Evolutionary conservation across 2,113 vertebrate genomes (phyloP).

Genomic region (Cranoglanis bouderius): DNA sequence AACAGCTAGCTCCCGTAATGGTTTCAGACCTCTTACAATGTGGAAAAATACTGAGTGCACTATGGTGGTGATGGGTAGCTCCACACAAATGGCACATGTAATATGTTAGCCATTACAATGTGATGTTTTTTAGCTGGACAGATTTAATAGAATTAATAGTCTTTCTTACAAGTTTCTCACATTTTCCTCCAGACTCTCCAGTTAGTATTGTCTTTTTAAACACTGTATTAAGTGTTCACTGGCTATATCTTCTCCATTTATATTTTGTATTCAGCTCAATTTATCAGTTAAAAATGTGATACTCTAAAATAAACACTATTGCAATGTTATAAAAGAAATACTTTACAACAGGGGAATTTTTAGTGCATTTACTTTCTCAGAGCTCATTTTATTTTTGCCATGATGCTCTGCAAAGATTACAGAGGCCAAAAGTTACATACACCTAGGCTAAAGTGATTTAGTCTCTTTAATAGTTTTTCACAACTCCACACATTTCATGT

Average conservation of each 20-base stretch:
- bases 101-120: background rate
- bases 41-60: conserved; percentile 17
- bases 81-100: background rate
- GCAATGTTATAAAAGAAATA: background rate
- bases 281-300: background rate
- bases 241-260: background rate
- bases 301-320: background rate
- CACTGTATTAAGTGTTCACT: background rate
- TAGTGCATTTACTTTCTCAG: background rate
- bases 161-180: background rate
- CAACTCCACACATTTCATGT: too few relatives aligned
- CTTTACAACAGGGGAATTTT: background rate
- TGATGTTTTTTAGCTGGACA: background rate
- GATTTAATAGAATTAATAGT: background rate
- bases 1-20: conserved; percentile 46
- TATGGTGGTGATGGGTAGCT: background rate
- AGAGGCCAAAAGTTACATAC: background rate
- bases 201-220: background rate
- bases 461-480: too few relatives aligned
- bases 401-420: background rate
- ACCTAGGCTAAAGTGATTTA: background rate
- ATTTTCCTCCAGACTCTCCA: background rate
- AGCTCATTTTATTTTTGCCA: background rate
- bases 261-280: background rate
- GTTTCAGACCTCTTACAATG: background rate